Evolutionary conservation across 2,888 invertebrate species (phyloP).

Genomic region (Drosophila nigritarsus): DNA sequence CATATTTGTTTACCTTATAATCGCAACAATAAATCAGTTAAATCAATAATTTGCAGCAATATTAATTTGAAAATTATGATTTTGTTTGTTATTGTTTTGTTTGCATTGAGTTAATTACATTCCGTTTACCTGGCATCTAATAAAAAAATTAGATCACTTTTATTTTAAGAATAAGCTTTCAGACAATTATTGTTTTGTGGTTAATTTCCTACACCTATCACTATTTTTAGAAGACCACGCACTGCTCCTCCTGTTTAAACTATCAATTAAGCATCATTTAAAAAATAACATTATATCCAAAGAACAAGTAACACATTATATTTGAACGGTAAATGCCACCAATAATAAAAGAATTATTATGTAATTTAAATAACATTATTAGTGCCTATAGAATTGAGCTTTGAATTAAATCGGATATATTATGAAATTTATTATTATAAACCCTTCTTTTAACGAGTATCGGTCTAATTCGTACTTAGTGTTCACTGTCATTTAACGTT

Average conservation of each 20-base stretch:
- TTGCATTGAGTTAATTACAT: not conserved
- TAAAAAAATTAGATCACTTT: not conserved
- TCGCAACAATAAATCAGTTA: not conserved
- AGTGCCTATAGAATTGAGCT: not conserved
- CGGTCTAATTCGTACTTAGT: not conserved
- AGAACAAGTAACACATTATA: too few species aligned
- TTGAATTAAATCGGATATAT: not conserved
- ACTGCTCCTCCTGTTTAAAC: not conserved
- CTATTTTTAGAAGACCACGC: not conserved
- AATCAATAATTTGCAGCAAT: not conserved
- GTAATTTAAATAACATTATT: not conserved
- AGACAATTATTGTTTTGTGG: not conserved
- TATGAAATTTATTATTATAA: not conserved
- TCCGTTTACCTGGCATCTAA: not conserved
- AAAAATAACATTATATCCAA: not conserved
- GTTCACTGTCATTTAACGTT: conserved; percentile 4
- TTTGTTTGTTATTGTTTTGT: not conserved
- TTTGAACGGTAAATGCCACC: too few species aligned
- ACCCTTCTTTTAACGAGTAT: not conserved
- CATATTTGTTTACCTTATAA: not conserved
- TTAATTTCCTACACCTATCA: not conserved
- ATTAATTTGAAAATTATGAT: not conserved
- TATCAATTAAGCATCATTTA: not conserved
- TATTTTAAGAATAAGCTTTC: not conserved
- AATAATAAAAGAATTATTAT: too few species aligned